Conservation (phyloP, 2,888 invertebrate genomes). For the Syritta pipiens region DNA sequence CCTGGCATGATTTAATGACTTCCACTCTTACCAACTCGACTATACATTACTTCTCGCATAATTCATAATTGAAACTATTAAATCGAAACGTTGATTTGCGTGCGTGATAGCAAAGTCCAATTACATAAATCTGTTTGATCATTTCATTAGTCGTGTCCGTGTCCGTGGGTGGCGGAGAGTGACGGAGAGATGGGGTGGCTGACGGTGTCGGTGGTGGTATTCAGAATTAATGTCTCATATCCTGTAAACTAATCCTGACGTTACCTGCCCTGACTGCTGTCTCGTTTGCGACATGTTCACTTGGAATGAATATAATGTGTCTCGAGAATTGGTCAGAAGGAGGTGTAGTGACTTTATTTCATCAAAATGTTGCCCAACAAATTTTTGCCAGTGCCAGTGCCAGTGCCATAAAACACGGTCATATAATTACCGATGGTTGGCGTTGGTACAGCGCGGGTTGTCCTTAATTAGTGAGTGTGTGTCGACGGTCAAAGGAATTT, state of each 20-base stretch:
- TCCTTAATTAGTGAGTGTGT: constrained; percentile 56
- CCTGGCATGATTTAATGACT: constrained; percentile 60
- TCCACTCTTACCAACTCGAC: constrained; percentile 35
- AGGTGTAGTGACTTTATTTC: constrained; percentile 30
- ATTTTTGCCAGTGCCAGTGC: constrained; percentile 40
- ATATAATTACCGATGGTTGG: constrained; percentile 34
- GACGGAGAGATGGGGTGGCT: not conserved
- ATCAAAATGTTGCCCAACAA: constrained; percentile 47
- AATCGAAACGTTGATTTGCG: constrained; percentile 66
- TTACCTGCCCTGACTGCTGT: constrained; percentile 23
- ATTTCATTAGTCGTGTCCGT: constrained; percentile 48
- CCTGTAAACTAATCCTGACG: constrained; percentile 47
- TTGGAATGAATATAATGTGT: constrained; percentile 31
- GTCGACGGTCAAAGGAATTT: constrained; percentile 19
- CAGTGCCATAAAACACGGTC: constrained; percentile 45
- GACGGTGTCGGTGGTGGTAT: not conserved
- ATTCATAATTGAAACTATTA: constrained; percentile 69
- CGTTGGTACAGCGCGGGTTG: constrained; percentile 24
- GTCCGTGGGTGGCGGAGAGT: not conserved
- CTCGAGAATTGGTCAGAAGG: constrained; percentile 16
- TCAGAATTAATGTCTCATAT: constrained; percentile 35
- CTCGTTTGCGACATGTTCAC: constrained; percentile 35
- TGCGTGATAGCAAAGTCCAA: constrained; percentile 55
- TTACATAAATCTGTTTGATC: constrained; percentile 67
- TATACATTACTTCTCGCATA: constrained; percentile 55